These are phyloP conservation scores for Microtus oregoni DNA, from an alignment of 2,113 vertebrate genomes.

Conservation along the genomic window DNA sequence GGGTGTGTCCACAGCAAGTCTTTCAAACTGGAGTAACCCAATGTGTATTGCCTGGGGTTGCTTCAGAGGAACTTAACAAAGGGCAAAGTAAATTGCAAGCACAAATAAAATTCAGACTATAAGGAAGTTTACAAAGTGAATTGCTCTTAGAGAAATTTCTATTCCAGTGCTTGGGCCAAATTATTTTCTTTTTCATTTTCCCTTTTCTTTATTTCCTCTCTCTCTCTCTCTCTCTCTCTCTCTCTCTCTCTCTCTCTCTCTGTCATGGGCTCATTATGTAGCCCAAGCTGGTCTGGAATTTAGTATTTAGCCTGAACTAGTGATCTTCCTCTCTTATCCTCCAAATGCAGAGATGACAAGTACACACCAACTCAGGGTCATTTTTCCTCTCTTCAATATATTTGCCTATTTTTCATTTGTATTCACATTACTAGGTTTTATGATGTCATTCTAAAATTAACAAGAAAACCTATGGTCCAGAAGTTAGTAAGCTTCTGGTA, in stretches of 20 bases:
- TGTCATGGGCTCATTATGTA: not conserved
- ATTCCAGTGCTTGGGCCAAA: not conserved
- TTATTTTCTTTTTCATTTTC: not conserved
- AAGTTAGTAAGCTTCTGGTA: not conserved
- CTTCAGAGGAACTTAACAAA: constrained; percentile 47
- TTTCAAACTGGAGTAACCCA: not conserved
- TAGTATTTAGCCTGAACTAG: not conserved
- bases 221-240: too few relatives aligned
- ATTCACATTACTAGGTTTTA: not conserved
- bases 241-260: too few relatives aligned
- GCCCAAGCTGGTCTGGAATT: not conserved
- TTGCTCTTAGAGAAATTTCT: not conserved
- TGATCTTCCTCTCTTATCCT: not conserved
- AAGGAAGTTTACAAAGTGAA: constrained; percentile 20
- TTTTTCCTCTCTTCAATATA: not conserved
- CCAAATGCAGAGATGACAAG: not conserved
- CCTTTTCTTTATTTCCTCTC: not conserved
- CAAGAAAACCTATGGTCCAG: not conserved
- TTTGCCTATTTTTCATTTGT: not conserved
- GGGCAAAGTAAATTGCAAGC: not conserved
- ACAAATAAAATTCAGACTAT: constrained; percentile 29
- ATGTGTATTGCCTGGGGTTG: not conserved
- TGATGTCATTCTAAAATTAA: not conserved
- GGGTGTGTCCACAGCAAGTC: not conserved
- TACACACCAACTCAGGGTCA: not conserved